These are phyloP conservation scores for Metellina segmentata DNA, from an alignment of 2,888 invertebrate species.

Conservation along the genomic window DNA sequence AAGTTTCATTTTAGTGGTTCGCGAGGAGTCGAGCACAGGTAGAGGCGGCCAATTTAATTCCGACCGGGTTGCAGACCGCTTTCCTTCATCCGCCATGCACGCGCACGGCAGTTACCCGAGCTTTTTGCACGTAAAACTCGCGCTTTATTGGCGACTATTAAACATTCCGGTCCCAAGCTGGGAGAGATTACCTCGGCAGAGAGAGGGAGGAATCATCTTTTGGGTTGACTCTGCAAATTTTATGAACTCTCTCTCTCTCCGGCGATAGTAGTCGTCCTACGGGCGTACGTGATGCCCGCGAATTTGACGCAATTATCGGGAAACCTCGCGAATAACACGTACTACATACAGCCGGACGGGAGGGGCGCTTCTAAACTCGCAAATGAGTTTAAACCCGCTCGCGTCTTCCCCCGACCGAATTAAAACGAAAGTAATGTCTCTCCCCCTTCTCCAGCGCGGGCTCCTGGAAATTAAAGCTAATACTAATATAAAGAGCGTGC, in stretches of 20 bases:
- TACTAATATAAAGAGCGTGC: slow-evolving; percentile 70
- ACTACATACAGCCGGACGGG: slow-evolving; percentile 15
- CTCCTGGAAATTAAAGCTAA: slow-evolving; percentile 71
- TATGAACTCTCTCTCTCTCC: slow-evolving; percentile 60
- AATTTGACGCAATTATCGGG: slow-evolving; percentile 74
- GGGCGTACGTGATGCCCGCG: slow-evolving; percentile 62
- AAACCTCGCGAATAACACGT: slow-evolving; percentile 67
- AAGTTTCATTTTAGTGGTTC: slow-evolving; percentile 75
- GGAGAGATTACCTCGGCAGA: slow-evolving; percentile 68
- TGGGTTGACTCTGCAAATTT: slow-evolving; percentile 75
- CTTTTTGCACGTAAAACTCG: slow-evolving; percentile 73
- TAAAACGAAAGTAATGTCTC: slow-evolving; percentile 71
- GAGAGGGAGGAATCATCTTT: slow-evolving; percentile 47
- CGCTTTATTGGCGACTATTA: slow-evolving; percentile 72
- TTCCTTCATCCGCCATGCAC: slow-evolving; percentile 65
- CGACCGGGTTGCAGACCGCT: slow-evolving; percentile 17
- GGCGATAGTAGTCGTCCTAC: not conserved
- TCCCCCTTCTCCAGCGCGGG: not conserved
- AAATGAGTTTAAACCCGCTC: slow-evolving; percentile 68
- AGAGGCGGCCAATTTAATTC: slow-evolving; percentile 53
- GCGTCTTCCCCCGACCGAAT: slow-evolving; percentile 59
- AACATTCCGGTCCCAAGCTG: slow-evolving; percentile 44
- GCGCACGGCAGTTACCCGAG: slow-evolving; percentile 66
- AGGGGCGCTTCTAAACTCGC: slow-evolving; percentile 32
- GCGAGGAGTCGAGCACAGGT: slow-evolving; percentile 31